Evolutionary conservation across 2,113 vertebrate species (phyloP), one percentile per base, ranked within the genome.

Genomic region (Damaliscus lunatus): DNA sequence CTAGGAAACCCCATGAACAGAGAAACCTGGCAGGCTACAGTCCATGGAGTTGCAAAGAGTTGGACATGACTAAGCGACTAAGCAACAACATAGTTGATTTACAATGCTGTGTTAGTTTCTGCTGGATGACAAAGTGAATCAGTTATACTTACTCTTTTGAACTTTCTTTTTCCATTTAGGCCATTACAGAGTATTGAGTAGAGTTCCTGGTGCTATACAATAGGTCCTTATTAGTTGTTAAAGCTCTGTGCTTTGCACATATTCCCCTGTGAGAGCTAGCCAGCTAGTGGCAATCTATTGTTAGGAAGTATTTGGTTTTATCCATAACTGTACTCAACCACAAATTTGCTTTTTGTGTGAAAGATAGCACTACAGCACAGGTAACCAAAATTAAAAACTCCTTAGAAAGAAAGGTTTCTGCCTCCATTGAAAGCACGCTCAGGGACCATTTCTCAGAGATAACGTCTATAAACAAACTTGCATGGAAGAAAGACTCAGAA

Each of bases 391-490:
- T 86, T 27, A 88, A 91, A 88, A 88, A 80, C 82, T 78, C 29
- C 55, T 53, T 60, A 43, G 78, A 88, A 88, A 85, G 43, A 88
- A 43, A 78, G 52, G 15, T 64, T 96, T 94, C 93, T 96, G 85
- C 43, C 74, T 71, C 78, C 77, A 52, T 5, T 7, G 71, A 93
- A 97, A 94, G 48, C 74, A 55, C 5, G 1, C 71, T 93, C 90
- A 91, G 80, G 71, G 89, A 78, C 43, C 36, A 7, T 71, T 86
- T 83, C 89, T 96, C 60, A 91, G 87, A 97, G 98, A 97, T 97
- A 98, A 96, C 13, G 43, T 97, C 97, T 98, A 74, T 97, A 98
- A 98, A 98, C 98, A 97, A 96, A 59, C 78, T 62, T 91, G 89
- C 96, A 27, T 13, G 36, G 52, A 93, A 71, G 59, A 86, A 86